Evolutionary conservation across 1,140 invertebrate species (phyloP).

Genomic region (Drosophila santomea): DNA sequence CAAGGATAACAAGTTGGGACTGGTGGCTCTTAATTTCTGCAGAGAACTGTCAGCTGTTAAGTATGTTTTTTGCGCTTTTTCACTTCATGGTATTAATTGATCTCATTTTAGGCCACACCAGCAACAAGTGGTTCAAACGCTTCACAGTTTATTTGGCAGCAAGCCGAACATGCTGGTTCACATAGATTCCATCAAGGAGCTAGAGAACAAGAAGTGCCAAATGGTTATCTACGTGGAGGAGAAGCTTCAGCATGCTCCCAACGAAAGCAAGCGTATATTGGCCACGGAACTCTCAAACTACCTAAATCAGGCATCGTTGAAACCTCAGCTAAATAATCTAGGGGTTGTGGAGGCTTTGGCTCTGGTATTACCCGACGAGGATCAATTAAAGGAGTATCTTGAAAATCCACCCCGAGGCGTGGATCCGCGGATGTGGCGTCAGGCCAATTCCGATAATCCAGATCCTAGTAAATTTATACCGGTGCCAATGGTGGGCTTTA

Average conservation of each 20-base stretch:
- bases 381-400: slow-evolving; percentile 94
- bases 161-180: slow-evolving; percentile 92
- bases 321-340: slow-evolving; percentile 89
- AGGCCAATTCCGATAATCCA: slow-evolving; percentile 97
- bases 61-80: slow-evolving; percentile 34
- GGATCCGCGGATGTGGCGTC: slow-evolving; percentile 92
- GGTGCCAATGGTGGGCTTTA: slow-evolving; percentile 96
- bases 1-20: slow-evolving; percentile 93
- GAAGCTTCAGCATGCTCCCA: slow-evolving; percentile 88
- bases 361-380: slow-evolving; percentile 88
- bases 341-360: slow-evolving; percentile 88
- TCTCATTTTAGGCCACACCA: slow-evolving; percentile 87
- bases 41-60: slow-evolving; percentile 85
- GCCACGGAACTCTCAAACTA: slow-evolving; percentile 90
- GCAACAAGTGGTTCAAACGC: slow-evolving; percentile 88
- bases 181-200: slow-evolving; percentile 90
- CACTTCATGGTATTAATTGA: too few relatives aligned
- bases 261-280: slow-evolving; percentile 88
- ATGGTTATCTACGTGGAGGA: slow-evolving; percentile 92
- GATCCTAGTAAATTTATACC: slow-evolving; percentile 95
- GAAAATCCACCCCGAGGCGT: slow-evolving; percentile 93
- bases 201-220: slow-evolving; percentile 91
- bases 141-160: slow-evolving; percentile 90
- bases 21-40: slow-evolving; percentile 93
- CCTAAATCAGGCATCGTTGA: slow-evolving; percentile 89